Percentiles rank a stretch among this genome's conserved stretches.
Evolutionary conservation across 2,888 invertebrate genomes (phyloP).

Genomic region (Synergus gifuensis): DNA sequence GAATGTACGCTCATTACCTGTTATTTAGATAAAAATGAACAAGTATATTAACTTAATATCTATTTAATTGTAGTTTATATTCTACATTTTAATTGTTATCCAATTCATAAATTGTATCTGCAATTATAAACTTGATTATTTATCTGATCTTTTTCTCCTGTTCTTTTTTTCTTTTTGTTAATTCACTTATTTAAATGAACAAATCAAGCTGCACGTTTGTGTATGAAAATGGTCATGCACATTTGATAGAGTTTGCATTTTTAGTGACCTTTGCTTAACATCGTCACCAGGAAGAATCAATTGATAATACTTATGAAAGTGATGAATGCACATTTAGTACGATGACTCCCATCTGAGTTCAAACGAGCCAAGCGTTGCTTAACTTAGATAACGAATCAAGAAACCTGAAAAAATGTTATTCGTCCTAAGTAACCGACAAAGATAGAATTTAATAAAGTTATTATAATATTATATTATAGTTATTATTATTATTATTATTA

Average conservation of each 20-base stretch:
- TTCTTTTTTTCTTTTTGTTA: neutral
- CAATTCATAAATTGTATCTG: neutral
- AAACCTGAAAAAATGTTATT: no score
- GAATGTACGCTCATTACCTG: neutral
- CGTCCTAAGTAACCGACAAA: no score
- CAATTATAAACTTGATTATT: no score
- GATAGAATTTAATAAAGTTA: no score
- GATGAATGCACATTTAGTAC: no score
- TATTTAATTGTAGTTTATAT: neutral
- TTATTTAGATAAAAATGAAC: neutral
- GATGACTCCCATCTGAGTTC: no score
- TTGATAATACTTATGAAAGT: neutral
- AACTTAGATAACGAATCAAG: no score
- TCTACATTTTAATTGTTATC: neutral
- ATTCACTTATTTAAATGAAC: neutral
- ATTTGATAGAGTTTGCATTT: neutral
- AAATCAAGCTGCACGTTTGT: neutral
- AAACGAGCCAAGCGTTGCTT: no score
- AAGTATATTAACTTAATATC: neutral
- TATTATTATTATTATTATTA: no score
- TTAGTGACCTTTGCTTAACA: neutral
- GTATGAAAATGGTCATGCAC: neutral
- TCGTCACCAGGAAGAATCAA: neutral
- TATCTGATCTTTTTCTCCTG: no score
- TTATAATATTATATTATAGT: no score